These are phyloP conservation scores for Ammodytes marinus DNA, from an alignment of 2,113 vertebrate species.

Conservation along the genomic window DNA sequence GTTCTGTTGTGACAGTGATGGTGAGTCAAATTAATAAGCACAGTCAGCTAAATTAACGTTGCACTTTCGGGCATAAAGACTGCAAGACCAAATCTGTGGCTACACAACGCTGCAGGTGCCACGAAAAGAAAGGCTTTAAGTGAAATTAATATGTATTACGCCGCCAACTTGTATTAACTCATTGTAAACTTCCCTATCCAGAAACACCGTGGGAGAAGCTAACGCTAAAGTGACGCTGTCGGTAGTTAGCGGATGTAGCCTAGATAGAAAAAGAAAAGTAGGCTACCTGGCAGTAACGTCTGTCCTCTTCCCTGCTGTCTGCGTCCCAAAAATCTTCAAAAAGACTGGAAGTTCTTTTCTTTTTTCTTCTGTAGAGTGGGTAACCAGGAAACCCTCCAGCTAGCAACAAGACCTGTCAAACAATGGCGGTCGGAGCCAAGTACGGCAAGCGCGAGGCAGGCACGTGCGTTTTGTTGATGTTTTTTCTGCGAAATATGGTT, in stretches of 20 bases:
- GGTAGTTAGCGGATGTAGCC: slow-evolving; percentile 14
- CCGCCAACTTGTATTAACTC: not conserved
- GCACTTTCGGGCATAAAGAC: too few species aligned
- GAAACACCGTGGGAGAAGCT: slow-evolving; percentile 26
- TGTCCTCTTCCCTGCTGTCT: slow-evolving; percentile 4
- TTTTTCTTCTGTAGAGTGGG: not conserved
- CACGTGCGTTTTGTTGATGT: slow-evolving; percentile 74
- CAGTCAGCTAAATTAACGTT: not conserved
- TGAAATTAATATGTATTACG: not conserved
- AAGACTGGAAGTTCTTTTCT: not conserved
- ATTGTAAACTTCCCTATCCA: not conserved
- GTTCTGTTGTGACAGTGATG: not conserved
- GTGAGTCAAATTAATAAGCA: not conserved
- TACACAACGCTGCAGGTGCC: not conserved
- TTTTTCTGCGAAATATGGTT: not conserved
- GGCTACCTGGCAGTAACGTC: not conserved
- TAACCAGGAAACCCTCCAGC: slow-evolving; percentile 48
- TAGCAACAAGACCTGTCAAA: slow-evolving; percentile 66
- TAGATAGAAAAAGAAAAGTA: not conserved
- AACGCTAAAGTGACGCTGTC: slow-evolving; percentile 32
- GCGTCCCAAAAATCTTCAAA: not conserved
- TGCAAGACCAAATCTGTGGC: too few species aligned
- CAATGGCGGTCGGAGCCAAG: slow-evolving; percentile 70
- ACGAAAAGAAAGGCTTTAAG: not conserved
- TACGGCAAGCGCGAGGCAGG: slow-evolving; percentile 75